Conservation (phyloP, 2,797 vertebrate genomes). For the Melanotaenia boesemani region DNA sequence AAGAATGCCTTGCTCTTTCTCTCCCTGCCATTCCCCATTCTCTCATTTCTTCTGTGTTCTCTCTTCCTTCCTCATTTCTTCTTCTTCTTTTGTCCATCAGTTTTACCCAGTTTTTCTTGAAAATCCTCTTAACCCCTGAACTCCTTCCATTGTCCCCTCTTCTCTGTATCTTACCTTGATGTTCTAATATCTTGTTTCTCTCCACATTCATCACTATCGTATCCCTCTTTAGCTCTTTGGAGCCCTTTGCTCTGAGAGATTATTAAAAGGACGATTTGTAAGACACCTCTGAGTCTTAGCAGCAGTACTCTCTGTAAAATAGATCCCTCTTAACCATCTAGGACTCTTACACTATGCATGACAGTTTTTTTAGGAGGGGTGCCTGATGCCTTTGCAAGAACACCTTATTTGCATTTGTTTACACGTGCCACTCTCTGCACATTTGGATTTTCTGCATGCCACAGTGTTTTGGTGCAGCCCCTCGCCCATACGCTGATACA, state of each 20-base stretch:
- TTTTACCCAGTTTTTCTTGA: constrained; percentile 61
- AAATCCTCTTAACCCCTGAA: constrained; percentile 75
- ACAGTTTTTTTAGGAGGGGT: constrained; percentile 57
- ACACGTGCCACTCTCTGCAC: constrained; percentile 66
- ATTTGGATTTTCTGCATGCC: constrained; percentile 68
- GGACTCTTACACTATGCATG: constrained; percentile 40
- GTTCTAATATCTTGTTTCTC: constrained; percentile 74
- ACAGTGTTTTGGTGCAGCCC: constrained; percentile 60
- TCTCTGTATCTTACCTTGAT: constrained; percentile 64
- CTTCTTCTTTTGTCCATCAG: constrained; percentile 72
- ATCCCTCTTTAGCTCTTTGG: constrained; percentile 49
- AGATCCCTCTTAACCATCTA: constrained; percentile 53
- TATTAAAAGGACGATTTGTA: constrained; percentile 53
- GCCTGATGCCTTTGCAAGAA: constrained; percentile 40
- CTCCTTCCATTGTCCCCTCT: constrained; percentile 59
- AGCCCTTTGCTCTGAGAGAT: constrained; percentile 52
- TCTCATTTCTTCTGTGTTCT: constrained; percentile 84
- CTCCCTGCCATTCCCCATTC: constrained; percentile 79
- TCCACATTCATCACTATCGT: constrained; percentile 44
- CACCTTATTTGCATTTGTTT: constrained; percentile 79
- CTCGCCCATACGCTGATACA: constrained; percentile 56
- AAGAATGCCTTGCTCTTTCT: constrained; percentile 79
- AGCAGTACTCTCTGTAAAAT: constrained; percentile 32
- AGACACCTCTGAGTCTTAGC: constrained; percentile 40
- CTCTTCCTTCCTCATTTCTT: constrained; percentile 73